Base-by-base conservation (phyloP, 2,113 vertebrate genomes). In the Dermatemys mawii region DNA sequence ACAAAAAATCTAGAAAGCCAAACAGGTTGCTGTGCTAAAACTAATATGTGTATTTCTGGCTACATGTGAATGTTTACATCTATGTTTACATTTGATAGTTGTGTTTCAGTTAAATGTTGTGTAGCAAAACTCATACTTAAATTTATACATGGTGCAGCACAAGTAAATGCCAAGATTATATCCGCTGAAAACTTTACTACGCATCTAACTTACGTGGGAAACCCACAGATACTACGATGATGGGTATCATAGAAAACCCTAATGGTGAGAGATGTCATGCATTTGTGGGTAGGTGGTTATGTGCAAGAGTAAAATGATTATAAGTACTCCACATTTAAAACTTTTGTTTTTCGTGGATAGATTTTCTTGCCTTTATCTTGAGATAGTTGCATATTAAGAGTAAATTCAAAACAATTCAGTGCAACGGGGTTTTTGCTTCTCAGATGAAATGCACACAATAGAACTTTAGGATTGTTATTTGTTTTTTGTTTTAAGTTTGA, bases 341-440 rank as follows among this genome's bases (percentile, higher is more conserved):
- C 9, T 24, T 13, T 35, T 78, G 50, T 5, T 8, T 24, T 2
- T 84, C 9, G n/a, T 1, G 32, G 5, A 75, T 91, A 21, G 7
- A 8, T 6, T 84, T 2, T 8, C 5, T 8, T 1, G 11, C 1
- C 24, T 1, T 3, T 76, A 2, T 49, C 78, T 85, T 2, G 1
- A 5, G 2, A 0, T 76, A 41, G 29, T 46, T 76, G 41, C 24
- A 44, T 46, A 46, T 46, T 26, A 27, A 76, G 44, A 76, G 41
- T 76, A 44, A 46, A 76, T 46, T 76, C 26, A 76, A 44, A 76
- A 76, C 41, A 46, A 46, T 26, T 76, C 41, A 46, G 3, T 76
- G 12, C 17, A 70, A 70, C n/a, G 38, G n/a, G n/a, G n/a, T 38
- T 70, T n/a, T 70, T 70, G 9, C n/a, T 70, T 38, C n/a, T 70